Conservation (phyloP, 1,140 invertebrate genomes). For the Plectrocnemia conspersa region DNA sequence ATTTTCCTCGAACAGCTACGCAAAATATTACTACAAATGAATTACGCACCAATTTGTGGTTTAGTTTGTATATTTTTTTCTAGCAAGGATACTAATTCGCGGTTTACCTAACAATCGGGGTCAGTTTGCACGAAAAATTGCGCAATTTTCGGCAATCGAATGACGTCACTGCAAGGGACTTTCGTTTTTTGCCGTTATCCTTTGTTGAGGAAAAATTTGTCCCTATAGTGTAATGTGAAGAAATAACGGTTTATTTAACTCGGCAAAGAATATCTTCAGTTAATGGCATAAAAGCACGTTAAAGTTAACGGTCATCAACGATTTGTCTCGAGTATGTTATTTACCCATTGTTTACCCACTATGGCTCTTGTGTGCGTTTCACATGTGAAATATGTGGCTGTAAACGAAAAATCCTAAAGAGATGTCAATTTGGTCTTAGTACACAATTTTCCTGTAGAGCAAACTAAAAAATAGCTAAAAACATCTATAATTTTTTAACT, state of each 20-base stretch:
- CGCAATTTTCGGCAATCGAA: slow-evolving; percentile 3
- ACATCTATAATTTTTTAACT: too few species aligned
- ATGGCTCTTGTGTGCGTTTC: too few species aligned
- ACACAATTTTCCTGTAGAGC: too few species aligned
- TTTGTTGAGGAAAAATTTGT: not conserved
- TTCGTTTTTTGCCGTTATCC: slow-evolving; percentile 3
- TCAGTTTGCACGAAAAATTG: too few species aligned
- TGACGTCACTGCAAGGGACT: not conserved
- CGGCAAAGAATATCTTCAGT: slow-evolving; percentile 12
- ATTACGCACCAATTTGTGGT: not conserved
- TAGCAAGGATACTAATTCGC: too few species aligned
- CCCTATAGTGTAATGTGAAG: not conserved
- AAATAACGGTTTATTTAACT: slow-evolving; percentile 15
- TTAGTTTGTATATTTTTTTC: not conserved
- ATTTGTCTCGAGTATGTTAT: slow-evolving; percentile 12
- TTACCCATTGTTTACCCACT: too few species aligned
- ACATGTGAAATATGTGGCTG: too few species aligned
- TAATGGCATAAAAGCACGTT: slow-evolving; percentile 13
- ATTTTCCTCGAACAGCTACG: not conserved
- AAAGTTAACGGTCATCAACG: not conserved
- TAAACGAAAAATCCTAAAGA: too few species aligned
- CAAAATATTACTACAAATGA: slow-evolving; percentile 1
- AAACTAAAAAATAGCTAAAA: too few species aligned
- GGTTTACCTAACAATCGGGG: too few species aligned
- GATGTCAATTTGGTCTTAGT: too few species aligned